Base-by-base conservation (phyloP, 2,888 invertebrate species). In the Brassicogethes aeneus region DNA sequence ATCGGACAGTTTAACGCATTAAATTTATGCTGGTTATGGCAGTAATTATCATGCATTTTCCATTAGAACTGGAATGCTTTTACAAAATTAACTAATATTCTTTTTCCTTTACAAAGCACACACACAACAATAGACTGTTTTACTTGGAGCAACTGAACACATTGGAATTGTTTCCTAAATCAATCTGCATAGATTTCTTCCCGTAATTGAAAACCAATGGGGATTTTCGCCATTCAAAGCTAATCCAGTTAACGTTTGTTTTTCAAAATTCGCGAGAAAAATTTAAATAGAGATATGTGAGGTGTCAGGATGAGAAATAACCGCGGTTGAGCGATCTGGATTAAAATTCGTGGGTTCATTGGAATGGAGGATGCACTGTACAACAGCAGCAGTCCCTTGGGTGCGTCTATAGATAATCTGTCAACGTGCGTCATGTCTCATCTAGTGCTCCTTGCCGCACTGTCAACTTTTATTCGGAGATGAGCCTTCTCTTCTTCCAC, bases 371-470 rank as follows among this genome's bases (percentile, higher is more conserved):
- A 31, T 32, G 39, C 7, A 23, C 5, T 7, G 23, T 7, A 36
- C 38, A 36, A 17, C 43, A 43, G 39, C 43, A 41, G n/a, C n/a
- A 44, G 42, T 52, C 55, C 50, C 57, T 30, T 37, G 54, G 50
- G 57, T 50, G 45, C 44, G 48, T 50, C 49, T 47, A n/a, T n/a
- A 48, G 52, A 57, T 54, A 54, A 55, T 53, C 52, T 53, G 55
- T 55, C 57, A 55, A 53, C 54, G 48, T 48, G 50, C 53, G 52
- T 55, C 54, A 56, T 43, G 53, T 57, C 55, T 54, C 50, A 52
- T 52, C 54, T 50, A 53, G 5, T 23, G 23, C 30, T 31, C 37
- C 17, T 23, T n/a, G 31, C 17, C 37, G 29, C 29, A 37, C 31
- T 37, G 37, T 30, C 37, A 37, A 29, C 37, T 37, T 30, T 37